These are phyloP conservation scores for Hemiprocne comata DNA, from an alignment of 2,113 vertebrate genomes.

Conservation along the genomic window DNA sequence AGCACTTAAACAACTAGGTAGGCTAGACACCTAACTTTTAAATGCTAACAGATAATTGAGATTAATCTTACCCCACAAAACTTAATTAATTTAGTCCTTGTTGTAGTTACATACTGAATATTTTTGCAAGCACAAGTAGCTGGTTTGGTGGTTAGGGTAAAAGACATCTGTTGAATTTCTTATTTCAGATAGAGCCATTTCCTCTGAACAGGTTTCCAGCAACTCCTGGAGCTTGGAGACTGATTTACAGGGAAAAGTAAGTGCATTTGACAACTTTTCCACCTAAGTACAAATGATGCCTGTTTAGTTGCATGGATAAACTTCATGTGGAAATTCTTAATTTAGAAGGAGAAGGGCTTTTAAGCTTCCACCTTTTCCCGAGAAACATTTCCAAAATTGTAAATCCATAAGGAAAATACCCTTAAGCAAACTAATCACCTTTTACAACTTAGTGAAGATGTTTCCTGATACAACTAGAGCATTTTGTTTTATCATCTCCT, in stretches of 20 bases:
- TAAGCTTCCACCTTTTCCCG: background rate
- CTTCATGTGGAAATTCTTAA: background rate
- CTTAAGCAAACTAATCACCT: background rate
- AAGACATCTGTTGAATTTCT: background rate
- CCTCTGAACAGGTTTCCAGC: background rate
- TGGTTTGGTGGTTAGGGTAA: background rate
- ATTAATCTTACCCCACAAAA: background rate
- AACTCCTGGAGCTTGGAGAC: background rate
- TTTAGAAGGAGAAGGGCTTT: background rate
- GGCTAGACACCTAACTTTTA: background rate
- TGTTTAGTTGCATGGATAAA: slow-evolving; percentile 4
- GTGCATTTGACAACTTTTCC: background rate
- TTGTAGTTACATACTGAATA: background rate
- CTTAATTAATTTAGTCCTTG: background rate
- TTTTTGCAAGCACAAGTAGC: background rate
- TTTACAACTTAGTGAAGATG: background rate
- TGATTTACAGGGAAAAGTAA: background rate
- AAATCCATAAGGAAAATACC: background rate
- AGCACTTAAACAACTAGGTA: background rate
- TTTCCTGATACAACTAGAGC: background rate
- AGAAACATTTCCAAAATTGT: background rate
- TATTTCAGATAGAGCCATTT: background rate
- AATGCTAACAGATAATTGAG: background rate
- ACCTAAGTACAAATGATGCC: background rate
- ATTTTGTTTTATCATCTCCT: background rate